Conservation (phyloP, 2,888 invertebrate genomes). For the Enchytraeus crypticus region DNA sequence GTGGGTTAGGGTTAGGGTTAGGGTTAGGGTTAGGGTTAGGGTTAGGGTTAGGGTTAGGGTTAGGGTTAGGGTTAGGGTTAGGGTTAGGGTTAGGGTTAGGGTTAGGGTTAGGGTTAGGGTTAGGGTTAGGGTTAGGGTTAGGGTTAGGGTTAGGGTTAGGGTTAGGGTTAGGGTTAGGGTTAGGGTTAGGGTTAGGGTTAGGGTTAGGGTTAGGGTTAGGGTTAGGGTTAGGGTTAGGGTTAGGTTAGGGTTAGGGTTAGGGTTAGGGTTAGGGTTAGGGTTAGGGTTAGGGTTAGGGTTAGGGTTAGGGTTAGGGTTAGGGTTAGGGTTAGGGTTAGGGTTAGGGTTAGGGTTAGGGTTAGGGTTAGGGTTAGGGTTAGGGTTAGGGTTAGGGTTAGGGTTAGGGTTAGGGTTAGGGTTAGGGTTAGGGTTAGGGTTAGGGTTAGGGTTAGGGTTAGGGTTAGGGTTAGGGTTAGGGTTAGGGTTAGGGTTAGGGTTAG, state of each 20-base stretch:
- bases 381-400: slow-evolving; percentile 28
- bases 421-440: slow-evolving; percentile 15
- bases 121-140: slow-evolving; percentile 30
- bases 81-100: slow-evolving; percentile 23
- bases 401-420: slow-evolving; percentile 27
- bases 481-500: slow-evolving; percentile 21
- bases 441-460: slow-evolving; percentile 13
- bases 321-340: slow-evolving; percentile 27
- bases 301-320: slow-evolving; percentile 21
- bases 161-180: slow-evolving; percentile 12
- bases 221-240: slow-evolving; percentile 24
- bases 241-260: slow-evolving; percentile 25
- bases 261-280: slow-evolving; percentile 27
- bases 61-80: slow-evolving; percentile 18
- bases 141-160: slow-evolving; percentile 23
- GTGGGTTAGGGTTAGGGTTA: slow-evolving; percentile 18
- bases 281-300: slow-evolving; percentile 23
- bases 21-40: slow-evolving; percentile 17
- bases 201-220: slow-evolving; percentile 19
- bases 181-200: slow-evolving; percentile 7
- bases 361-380: slow-evolving; percentile 25
- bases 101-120: slow-evolving; percentile 27
- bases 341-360: slow-evolving; percentile 25
- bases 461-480: slow-evolving; percentile 22
- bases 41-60: slow-evolving; percentile 17